Percentiles rank a stretch among this genome's conserved stretches.
phyloP scores from a whole-genome alignment of 92 coral and sea anemone genomes.

The Parazoanthus atlanticus region DNA sequence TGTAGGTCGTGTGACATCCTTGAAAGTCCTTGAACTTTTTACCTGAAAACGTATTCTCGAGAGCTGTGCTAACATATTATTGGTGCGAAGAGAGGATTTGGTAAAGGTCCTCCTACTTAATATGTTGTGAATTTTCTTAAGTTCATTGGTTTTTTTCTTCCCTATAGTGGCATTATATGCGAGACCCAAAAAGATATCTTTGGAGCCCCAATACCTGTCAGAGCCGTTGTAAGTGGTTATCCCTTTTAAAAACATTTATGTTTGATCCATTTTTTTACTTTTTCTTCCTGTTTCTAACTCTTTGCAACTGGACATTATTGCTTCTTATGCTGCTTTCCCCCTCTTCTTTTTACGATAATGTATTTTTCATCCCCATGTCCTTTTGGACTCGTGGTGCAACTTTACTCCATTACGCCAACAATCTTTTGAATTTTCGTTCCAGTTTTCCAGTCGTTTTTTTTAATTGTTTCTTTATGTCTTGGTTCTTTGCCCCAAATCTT shows the following conservation, averaged over 20 bases:
- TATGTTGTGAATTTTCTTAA: neutral
- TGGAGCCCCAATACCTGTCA: slow-evolving; percentile 90
- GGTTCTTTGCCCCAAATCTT: neutral
- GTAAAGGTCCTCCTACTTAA: neutral
- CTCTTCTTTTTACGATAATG: neutral
- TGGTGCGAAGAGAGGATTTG: neutral
- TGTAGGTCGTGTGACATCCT: neutral
- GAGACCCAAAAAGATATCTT: slow-evolving; percentile 81
- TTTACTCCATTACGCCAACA: neutral
- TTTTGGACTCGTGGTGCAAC: neutral
- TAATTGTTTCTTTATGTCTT: too few species aligned
- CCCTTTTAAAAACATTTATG: too few species aligned
- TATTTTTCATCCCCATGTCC: neutral
- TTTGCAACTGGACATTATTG: neutral
- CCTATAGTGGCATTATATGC: slow-evolving; percentile 79
- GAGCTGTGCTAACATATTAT: neutral
- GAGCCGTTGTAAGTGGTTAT: slow-evolving; percentile 76
- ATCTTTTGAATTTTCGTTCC: neutral
- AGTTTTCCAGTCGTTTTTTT: neutral
- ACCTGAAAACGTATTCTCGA: neutral
- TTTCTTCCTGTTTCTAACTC: neutral
- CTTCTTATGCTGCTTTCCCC: neutral
- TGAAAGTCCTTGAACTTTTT: neutral
- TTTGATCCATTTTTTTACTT: too few species aligned
- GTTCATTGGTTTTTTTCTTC: neutral